A percentile compares a stretch with the other conserved stretches of the same genome.
These are phyloP conservation scores for Stenopsyche tienmushanensis DNA, from an alignment of 1,140 invertebrate genomes.

Conservation along the genomic window DNA sequence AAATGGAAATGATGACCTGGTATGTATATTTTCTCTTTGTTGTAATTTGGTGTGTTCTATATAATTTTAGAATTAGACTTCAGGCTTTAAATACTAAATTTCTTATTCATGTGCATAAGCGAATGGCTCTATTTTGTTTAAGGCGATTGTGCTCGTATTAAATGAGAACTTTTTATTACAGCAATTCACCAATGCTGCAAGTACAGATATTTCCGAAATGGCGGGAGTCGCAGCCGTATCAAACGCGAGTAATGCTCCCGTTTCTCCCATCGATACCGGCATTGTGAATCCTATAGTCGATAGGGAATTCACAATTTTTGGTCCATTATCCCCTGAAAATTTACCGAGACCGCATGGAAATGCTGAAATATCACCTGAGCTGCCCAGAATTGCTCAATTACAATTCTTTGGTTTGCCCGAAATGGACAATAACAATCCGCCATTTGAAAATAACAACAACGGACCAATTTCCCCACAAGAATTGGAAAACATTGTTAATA, in stretches of 20 bases:
- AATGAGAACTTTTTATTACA: too few species aligned
- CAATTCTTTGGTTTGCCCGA: neutral
- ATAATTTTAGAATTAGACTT: too few species aligned
- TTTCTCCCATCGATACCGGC: slow-evolving; percentile 24
- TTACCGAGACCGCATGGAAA: slow-evolving; percentile 2
- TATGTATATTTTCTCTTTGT: too few species aligned
- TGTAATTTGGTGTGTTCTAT: too few species aligned
- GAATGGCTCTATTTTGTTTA: too few species aligned
- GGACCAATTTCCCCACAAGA: slow-evolving; percentile 56
- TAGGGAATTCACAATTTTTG: slow-evolving; percentile 34
- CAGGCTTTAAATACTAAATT: too few species aligned
- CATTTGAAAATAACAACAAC: slow-evolving; percentile 56
- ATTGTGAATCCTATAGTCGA: slow-evolving; percentile 37
- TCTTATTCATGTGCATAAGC: too few species aligned
- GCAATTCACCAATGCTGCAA: slow-evolving; percentile 16
- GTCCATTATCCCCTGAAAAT: slow-evolving; percentile 15
- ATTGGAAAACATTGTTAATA: slow-evolving; percentile 58
- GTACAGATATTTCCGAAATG: slow-evolving; percentile 16
- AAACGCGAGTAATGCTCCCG: neutral
- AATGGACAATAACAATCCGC: slow-evolving; percentile 47
- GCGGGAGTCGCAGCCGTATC: slow-evolving; percentile 9
- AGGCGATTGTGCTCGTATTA: too few species aligned
- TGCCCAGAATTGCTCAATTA: neutral
- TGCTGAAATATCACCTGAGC: neutral
- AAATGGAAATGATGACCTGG: slow-evolving; percentile 29